phyloP scores from a whole-genome alignment of 2,888 invertebrate species.

The Chirona hameri region DNA sequence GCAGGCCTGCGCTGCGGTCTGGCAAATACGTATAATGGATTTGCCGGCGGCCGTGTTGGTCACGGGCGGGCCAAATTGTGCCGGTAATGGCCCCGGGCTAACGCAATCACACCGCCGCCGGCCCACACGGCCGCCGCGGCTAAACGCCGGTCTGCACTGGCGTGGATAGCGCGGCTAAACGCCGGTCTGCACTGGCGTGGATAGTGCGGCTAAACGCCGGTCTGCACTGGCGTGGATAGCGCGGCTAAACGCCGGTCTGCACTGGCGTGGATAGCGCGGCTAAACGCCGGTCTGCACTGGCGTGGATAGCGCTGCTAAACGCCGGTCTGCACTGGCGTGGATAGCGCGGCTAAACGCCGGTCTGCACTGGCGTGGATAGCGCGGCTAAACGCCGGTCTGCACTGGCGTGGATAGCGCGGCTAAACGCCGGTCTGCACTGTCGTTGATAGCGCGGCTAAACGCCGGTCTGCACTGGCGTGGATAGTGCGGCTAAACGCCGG shows the following conservation, averaged over 20 bases:
- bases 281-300: neutral
- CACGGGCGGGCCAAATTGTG: slow-evolving; percentile 1
- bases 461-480: too few species aligned
- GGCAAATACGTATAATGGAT: neutral
- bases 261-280: too few species aligned
- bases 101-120: slow-evolving; percentile 2
- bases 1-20: neutral
- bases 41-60: neutral
- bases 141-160: too few species aligned
- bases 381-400: too few species aligned
- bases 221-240: neutral
- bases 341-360: too few species aligned
- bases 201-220: too few species aligned
- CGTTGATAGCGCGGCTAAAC: neutral
- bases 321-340: too few species aligned
- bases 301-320: neutral
- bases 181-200: too few species aligned
- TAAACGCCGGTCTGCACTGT: neutral
- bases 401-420: too few species aligned
- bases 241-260: too few species aligned
- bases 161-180: too few species aligned
- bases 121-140: neutral
- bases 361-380: neutral
- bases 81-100: neutral
- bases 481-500: too few species aligned